Base-by-base conservation (phyloP, 2,888 invertebrate genomes). In the Gymnoscelis rufifasciata region DNA sequence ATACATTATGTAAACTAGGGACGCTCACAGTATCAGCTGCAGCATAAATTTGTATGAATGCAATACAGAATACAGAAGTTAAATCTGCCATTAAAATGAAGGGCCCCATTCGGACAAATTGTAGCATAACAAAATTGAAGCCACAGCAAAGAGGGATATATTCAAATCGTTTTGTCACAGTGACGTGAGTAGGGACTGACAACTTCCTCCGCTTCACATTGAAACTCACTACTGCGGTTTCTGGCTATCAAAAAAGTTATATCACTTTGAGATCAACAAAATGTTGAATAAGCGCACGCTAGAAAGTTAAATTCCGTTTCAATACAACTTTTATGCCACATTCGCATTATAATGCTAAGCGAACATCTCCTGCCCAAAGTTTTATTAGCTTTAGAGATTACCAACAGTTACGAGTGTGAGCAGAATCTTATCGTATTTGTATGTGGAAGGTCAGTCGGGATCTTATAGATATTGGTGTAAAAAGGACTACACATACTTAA, bases 141-240 rank as follows among this genome's bases (percentile, higher is more conserved):
- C 8, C 33, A 33, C 4, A 33, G 14, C 13, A 15, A n/a, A 8
- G 4, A 14, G 44, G 13, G 43, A 47, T 39, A 38, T 51, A 38
- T 48, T 45, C 12, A 49, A 52, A 52, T 44, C 52, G 49, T 52
- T 61, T 60, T 59, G 59, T 69, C 66, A 68, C 68, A 64, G 66
- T 67, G 64, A 58, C 57, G 62, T 77, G 81, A 82, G 74, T 60
- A 72, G 78, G 81, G 80, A 80, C 62, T 76, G 81, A 80, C 80
- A 73, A 71, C 58, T 62, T 62, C 68, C 69, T 65, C 64, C 66
- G 66, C 68, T 68, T 63, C 67, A 66, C 71, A 70, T 68, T 66
- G 62, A 65, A 62, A 58, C 64, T 64, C 56, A 56, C 62, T 59
- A 52, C 56, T 47, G 52, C 59, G 60, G 64, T 68, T 19, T 19